Percentiles rank a stretch among this genome's conserved stretches.
Conservation (phyloP, 2,888 invertebrate species). For the Globia sparganii region DNA sequence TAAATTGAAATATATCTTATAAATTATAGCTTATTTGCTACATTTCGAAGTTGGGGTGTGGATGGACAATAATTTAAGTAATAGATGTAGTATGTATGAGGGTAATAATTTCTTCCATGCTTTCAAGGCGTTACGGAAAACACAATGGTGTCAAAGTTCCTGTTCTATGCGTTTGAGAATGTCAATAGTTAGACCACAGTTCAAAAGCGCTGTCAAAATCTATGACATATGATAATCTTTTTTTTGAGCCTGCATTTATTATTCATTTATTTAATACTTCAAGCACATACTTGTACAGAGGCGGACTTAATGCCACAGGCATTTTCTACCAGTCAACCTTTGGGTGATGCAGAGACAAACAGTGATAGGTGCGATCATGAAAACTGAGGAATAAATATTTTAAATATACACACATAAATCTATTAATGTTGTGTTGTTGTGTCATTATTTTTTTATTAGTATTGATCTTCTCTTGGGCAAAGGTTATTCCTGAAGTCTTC, state of each 20-base stretch:
- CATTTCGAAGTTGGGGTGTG: conserved; percentile 38
- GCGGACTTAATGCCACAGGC: no score
- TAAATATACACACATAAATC: no score
- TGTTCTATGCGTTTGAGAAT: background rate
- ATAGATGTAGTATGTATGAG: conserved; percentile 2
- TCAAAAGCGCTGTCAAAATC: background rate
- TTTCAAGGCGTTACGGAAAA: background rate
- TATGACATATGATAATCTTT: background rate
- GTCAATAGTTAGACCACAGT: background rate
- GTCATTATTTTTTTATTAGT: no score
- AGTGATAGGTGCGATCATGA: no score
- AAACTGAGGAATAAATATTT: no score
- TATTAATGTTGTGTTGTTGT: no score
- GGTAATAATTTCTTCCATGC: conserved; percentile 16
- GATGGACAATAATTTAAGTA: conserved; percentile 23
- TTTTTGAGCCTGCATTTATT: background rate
- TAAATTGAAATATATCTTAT: conserved; percentile 89
- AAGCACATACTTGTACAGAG: no score
- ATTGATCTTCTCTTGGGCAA: no score
- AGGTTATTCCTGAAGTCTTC: no score
- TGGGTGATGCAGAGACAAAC: no score
- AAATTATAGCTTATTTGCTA: conserved; percentile 83
- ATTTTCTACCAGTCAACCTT: no score
- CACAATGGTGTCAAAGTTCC: background rate
- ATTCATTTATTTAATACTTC: no score